Base-by-base conservation (phyloP, 2,888 invertebrate genomes). In the Ischnus inquisitorius region DNA sequence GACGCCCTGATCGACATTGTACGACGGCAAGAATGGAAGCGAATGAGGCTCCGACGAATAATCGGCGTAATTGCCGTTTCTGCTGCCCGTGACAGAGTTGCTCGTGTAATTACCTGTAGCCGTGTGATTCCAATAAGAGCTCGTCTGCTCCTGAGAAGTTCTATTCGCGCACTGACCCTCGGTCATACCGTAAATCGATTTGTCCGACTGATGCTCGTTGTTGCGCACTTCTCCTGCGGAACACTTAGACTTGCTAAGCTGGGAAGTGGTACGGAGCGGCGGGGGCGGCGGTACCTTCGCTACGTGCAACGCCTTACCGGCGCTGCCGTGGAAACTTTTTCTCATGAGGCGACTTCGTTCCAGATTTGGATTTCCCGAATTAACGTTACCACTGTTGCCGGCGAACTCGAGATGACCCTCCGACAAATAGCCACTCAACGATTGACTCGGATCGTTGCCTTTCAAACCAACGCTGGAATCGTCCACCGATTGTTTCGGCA, bases 281-380 rank as follows among this genome's bases (percentile, higher is more conserved):
- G 98, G 98, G 12, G 97, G 97, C 34, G 97, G 97, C 2, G 97
- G 97, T 19, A 98, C 97, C 94, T 97, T 98, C 19, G 97, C 97
- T 79, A 96, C 96, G 16, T 97, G 97, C 85, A 97, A 93, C 89
- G 97, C 96, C 91, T 97, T 97, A 0, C 97, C 97, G 39, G 96
- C 96, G 91, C 97, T 97, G 57, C 97, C 97, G 90, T 97, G 97
- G 92, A 97, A 97, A 93, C 97, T 97, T 92, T 98, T 98, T 88
- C 97, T 95, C 97, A 98, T 98, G 81, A 98, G 94, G 90, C 97
- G 97, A 93, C 97, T 97, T 85, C 97, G 95, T 92, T 98, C 97
- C 76, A 98, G 94, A 92, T 97, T 97, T 0, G 97, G 97, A 93
- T 97, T 97, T 41, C 96, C 95, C 43, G 95, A 95, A 81, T 94